Evolutionary conservation across 2,888 invertebrate genomes (phyloP), one percentile per base, ranked within the genome.

Genomic region (Pimpla rufipes): DNA sequence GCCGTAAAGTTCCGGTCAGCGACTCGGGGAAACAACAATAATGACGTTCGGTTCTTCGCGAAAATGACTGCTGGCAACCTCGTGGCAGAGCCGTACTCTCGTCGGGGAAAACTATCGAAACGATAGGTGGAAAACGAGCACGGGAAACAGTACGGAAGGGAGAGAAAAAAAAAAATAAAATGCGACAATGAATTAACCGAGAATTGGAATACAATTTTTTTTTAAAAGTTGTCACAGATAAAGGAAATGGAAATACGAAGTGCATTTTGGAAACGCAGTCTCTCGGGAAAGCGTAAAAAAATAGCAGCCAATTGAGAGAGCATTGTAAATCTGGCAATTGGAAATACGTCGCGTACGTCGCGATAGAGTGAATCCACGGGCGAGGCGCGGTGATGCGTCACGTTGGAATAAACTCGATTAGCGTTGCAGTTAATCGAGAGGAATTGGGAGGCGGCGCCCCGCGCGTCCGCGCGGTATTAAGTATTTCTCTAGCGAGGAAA

Each of bases 1-100:
- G 52, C 71, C 52, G 47, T 83, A 76, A 83, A 83, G 83, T 83
- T 83, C 66, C 79, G 79, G 79, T 83, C 79, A 76, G 83, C 83
- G 79, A 67, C 59, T 76, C 75, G 59, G 40, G 18, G 55, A 59
- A 79, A 73, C 62, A 67, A 66, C 74, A 82, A 82, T 29, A 52
- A 64, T n/a, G 47, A 10, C 47, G 21, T 45, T 64, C 55, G 40
- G n/a, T 21, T 64, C 40, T 62, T 62, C 18, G 55, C 29, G 52
- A 67, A 68, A 70, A 78, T 70, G 62, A 23, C 21, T 37, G 18
- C 55, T n/a, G 45, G 35, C 45, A 47, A 62, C 35, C 47, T 47
- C 50, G 59, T 52, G 59, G 40, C 55, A n/a, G n/a, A n/a, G 45
- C 16, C 1, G 18, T 0, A 16, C 21, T 57, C 29, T 57, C n/a